phyloP scores from a whole-genome alignment of 2,113 vertebrate species.

The Ammodytes marinus region DNA sequence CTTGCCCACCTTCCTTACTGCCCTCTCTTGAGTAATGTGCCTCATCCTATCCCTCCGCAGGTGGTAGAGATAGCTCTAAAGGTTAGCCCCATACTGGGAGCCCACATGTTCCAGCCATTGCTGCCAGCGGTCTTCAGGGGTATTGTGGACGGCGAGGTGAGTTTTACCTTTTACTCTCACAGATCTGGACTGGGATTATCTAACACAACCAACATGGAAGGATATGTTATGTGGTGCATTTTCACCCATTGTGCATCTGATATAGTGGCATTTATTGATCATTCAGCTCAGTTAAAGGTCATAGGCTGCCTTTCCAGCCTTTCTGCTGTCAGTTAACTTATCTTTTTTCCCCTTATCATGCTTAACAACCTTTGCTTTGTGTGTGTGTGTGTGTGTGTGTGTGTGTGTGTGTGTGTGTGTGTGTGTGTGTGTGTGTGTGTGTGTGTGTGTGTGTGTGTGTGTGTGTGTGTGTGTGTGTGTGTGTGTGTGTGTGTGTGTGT shows the following conservation, averaged over 20 bases:
- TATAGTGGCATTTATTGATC: constrained; percentile 42
- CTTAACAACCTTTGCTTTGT: constrained; percentile 29
- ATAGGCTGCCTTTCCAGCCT: constrained; percentile 4
- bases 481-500: not conserved
- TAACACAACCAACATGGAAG: constrained; percentile 2
- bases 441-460: constrained; percentile 25
- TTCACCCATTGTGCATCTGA: not conserved
- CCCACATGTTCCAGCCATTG: constrained; percentile 94
- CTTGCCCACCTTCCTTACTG: constrained; percentile 22
- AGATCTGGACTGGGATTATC: not conserved
- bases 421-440: constrained; percentile 21
- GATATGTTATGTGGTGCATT: not conserved
- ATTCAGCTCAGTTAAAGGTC: constrained; percentile 32
- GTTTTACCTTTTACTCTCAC: constrained; percentile 49
- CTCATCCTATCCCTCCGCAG: constrained; percentile 75
- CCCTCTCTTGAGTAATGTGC: constrained; percentile 10
- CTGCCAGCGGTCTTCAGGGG: constrained; percentile 92
- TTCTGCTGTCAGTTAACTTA: constrained; percentile 37
- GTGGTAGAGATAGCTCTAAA: constrained; percentile 96
- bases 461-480: not conserved
- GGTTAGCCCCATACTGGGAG: constrained; percentile 91
- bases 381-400: not conserved
- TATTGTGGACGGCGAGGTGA: constrained; percentile 95
- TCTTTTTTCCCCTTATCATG: constrained; percentile 1
- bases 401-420: constrained; percentile 4